Conservation (phyloP, 2,113 vertebrate species). For the Puntigrus tetrazona region DNA sequence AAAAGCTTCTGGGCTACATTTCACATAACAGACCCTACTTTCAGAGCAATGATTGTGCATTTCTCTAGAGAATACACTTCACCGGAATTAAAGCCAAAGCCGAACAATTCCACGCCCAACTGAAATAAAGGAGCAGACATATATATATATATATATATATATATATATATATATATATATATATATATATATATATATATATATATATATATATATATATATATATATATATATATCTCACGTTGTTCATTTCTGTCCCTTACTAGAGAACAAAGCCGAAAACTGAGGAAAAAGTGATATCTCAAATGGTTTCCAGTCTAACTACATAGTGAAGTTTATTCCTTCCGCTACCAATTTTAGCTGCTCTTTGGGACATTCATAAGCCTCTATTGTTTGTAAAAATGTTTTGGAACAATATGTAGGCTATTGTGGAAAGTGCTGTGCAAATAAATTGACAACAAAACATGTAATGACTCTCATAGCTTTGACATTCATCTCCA, state of each 20-base stretch:
- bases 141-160: too few species aligned
- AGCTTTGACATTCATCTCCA: background rate
- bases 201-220: too few species aligned
- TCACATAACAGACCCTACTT: conserved; percentile 7
- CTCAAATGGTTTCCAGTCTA: background rate
- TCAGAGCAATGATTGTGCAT: conserved; percentile 24
- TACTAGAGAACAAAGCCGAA: background rate
- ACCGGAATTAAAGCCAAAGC: background rate
- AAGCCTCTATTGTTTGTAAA: background rate
- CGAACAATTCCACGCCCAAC: background rate
- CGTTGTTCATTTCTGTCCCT: background rate
- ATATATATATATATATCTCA: too few species aligned
- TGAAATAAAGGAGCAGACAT: background rate
- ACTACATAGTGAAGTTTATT: background rate
- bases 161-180: too few species aligned
- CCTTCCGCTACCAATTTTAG: background rate
- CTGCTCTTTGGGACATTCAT: background rate
- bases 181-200: too few species aligned
- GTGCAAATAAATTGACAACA: background rate
- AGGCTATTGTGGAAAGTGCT: background rate
- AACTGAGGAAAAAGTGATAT: background rate
- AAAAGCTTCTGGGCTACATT: conserved; percentile 35
- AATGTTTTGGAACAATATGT: background rate
- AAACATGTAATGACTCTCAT: background rate
- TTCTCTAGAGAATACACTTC: conserved; percentile 14